These are phyloP conservation scores for Diarsia mendica DNA, from an alignment of 2,888 invertebrate species.

Conservation along the genomic window DNA sequence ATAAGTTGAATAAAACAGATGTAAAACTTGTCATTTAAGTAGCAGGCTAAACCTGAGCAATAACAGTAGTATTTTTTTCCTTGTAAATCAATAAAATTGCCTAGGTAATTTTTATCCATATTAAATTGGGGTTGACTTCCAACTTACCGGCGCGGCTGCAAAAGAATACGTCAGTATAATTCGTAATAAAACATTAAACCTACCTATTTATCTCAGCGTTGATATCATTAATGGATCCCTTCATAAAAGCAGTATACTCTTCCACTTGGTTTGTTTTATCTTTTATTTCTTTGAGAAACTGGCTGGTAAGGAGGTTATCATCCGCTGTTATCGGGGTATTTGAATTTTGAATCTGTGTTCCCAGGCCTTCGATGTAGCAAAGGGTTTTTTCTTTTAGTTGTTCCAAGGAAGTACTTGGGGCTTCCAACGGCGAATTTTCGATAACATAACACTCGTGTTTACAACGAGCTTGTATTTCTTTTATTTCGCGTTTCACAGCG, in stretches of 20 bases:
- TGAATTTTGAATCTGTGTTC: constrained; percentile 76
- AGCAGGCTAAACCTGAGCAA: not conserved
- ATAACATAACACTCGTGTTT: constrained; percentile 76
- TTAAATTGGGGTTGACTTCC: not conserved
- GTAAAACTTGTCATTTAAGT: not conserved
- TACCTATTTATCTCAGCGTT: constrained; percentile 83
- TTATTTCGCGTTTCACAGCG: constrained; percentile 77
- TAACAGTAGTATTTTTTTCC: not conserved
- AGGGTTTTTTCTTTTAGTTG: constrained; percentile 73
- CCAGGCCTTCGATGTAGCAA: constrained; percentile 78
- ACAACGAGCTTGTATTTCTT: constrained; percentile 76
- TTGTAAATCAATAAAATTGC: not conserved
- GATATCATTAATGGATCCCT: constrained; percentile 79
- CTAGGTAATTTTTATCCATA: not conserved
- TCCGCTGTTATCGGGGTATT: constrained; percentile 77
- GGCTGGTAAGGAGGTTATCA: constrained; percentile 79
- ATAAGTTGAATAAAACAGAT: not conserved
- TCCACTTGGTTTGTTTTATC: constrained; percentile 78
- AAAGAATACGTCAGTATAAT: not conserved
- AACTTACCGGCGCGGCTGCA: not conserved
- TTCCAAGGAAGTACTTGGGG: constrained; percentile 65
- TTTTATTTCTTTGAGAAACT: constrained; percentile 80
- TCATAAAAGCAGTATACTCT: constrained; percentile 80
- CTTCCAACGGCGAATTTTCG: constrained; percentile 77
- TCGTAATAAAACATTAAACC: constrained; percentile 14